These are phyloP conservation scores for Probosciger aterrimus DNA, from an alignment of 2,113 vertebrate species.

Conservation along the genomic window DNA sequence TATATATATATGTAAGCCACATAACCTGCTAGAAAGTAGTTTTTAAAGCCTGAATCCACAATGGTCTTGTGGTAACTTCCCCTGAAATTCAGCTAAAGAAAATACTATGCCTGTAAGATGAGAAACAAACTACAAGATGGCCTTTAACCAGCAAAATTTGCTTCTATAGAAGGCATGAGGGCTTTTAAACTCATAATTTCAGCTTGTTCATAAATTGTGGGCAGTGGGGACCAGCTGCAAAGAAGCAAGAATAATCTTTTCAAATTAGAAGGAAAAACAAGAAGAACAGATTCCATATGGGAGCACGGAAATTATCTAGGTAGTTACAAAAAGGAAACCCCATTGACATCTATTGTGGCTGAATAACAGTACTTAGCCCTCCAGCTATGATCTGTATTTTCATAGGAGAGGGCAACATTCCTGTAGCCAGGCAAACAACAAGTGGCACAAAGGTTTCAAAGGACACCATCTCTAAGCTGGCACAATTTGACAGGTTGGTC, in stretches of 20 bases:
- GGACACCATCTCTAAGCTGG: not conserved
- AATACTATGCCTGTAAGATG: not conserved
- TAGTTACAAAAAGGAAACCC: constrained; percentile 34
- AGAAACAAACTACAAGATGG: not conserved
- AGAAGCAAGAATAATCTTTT: constrained; percentile 58
- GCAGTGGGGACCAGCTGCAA: constrained; percentile 61
- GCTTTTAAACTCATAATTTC: constrained; percentile 48
- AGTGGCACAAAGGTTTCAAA: constrained; percentile 15
- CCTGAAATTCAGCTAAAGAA: not conserved
- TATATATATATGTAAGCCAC: not conserved
- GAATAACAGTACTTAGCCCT: constrained; percentile 5
- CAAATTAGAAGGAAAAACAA: constrained; percentile 43
- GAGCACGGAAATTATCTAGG: constrained; percentile 25
- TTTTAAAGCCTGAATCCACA: not conserved
- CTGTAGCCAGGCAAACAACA: not conserved
- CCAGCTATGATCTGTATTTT: constrained; percentile 9
- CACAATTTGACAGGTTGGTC: not conserved
- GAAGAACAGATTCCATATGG: constrained; percentile 46
- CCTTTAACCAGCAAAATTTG: not conserved
- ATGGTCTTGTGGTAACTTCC: not conserved
- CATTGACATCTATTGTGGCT: not conserved
- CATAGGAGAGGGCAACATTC: constrained; percentile 7
- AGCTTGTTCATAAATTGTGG: constrained; percentile 38
- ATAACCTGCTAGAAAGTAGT: not conserved
- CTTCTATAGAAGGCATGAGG: not conserved